Percentiles rank a stretch among this genome's conserved stretches.
Conservation (phyloP, 2,797 vertebrate genomes). For the Crypturellus tataupa region DNA sequence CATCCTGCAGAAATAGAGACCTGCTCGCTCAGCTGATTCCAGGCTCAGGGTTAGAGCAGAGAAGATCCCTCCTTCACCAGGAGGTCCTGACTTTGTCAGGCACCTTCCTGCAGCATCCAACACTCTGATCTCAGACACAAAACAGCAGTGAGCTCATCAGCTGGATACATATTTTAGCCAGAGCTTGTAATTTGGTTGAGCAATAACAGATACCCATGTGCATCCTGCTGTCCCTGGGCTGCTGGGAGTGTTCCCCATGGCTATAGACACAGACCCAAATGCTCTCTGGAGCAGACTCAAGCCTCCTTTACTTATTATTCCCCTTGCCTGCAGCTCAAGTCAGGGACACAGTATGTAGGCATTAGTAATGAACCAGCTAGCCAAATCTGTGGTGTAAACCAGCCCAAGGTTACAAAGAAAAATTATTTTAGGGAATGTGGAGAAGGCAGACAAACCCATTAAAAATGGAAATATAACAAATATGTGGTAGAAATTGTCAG, state of each 20-base stretch:
- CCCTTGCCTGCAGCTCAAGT: not conserved
- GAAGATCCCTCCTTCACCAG: not conserved
- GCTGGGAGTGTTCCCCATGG: not conserved
- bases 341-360: not conserved
- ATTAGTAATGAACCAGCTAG: not conserved
- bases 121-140: not conserved
- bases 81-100: not conserved
- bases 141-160: not conserved
- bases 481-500: not conserved
- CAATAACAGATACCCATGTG: not conserved
- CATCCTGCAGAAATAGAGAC: not conserved
- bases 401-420: not conserved
- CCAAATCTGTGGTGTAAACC: not conserved
- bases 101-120: not conserved
- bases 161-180: not conserved
- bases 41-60: not conserved
- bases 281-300: not conserved
- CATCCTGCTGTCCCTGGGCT: not conserved
- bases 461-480: not conserved
- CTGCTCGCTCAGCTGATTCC: not conserved
- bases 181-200: not conserved
- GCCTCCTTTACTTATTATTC: not conserved
- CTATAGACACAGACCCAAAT: not conserved
- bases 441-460: not conserved
- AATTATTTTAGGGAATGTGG: fast-evolving